Evolutionary conservation across 1,140 invertebrate genomes (phyloP).

Genomic region (Drosophila guanche): DNA sequence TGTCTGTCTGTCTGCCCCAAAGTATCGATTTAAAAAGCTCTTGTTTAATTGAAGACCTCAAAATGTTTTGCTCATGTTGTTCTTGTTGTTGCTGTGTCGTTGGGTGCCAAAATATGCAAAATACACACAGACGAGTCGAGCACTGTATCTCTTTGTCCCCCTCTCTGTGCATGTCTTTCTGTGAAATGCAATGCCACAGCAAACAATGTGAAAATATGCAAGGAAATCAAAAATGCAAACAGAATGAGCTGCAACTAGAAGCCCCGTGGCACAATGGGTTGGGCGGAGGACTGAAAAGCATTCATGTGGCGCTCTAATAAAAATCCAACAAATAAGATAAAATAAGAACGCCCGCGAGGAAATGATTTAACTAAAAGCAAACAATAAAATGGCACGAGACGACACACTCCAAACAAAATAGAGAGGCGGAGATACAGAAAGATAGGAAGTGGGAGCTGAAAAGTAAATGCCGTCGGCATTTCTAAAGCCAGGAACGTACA

Average conservation of each 20-base stretch:
- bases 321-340: too few species aligned
- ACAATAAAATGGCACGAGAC: constrained; percentile 4
- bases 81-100: neutral
- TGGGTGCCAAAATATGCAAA: constrained; percentile 36
- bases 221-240: neutral
- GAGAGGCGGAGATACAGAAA: neutral
- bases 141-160: neutral
- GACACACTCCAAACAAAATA: neutral
- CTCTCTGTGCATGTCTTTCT: neutral
- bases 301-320: too few species aligned
- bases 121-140: too few species aligned
- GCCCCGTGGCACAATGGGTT: too few species aligned
- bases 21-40: constrained; percentile 50
- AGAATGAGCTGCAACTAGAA: too few species aligned
- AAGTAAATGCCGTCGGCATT: constrained; percentile 1
- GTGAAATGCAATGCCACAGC: constrained; percentile 3
- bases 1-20: constrained; percentile 8
- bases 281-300: too few species aligned
- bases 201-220: constrained; percentile 16
- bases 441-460: too few species aligned
- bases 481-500: neutral
- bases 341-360: neutral
- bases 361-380: constrained; percentile 29
- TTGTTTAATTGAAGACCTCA: constrained; percentile 52
- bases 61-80: constrained; percentile 7